Percentiles rank a stretch among this genome's conserved stretches.
phyloP scores from a whole-genome alignment of 92 coral and sea anemone genomes.

The Porites divaricata region DNA sequence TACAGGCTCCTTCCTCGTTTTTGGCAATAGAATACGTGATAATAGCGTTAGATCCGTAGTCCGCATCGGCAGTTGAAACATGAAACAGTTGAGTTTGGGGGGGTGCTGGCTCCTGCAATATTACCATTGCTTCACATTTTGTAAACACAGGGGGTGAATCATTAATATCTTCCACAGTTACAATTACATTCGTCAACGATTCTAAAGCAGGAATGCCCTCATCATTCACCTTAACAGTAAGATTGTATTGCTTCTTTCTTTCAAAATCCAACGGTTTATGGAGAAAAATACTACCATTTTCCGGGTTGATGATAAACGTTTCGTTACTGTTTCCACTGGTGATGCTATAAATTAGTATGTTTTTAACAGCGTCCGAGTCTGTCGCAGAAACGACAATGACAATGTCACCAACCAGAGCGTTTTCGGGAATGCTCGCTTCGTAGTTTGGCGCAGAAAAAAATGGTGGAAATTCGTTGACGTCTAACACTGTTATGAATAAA shows the following conservation, averaged over 20 bases:
- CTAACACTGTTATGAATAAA: conserved; percentile 19
- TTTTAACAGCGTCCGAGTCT: too few species aligned
- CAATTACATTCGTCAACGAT: conserved; percentile 16
- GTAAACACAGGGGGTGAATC: conserved; percentile 50
- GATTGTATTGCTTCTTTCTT: too few species aligned
- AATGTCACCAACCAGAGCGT: too few species aligned
- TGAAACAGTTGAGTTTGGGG: not conserved
- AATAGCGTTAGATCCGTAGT: not conserved
- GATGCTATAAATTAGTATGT: too few species aligned
- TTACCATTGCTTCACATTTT: not conserved
- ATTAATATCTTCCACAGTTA: conserved; percentile 48
- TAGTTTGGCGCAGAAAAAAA: too few species aligned
- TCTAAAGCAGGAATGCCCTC: conserved; percentile 27
- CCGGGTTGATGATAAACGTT: too few species aligned
- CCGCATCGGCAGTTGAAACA: not conserved
- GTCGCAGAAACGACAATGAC: too few species aligned
- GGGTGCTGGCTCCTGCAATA: not conserved
- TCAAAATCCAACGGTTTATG: too few species aligned
- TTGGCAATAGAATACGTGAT: not conserved
- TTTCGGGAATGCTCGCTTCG: too few species aligned
- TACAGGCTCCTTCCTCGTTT: not conserved
- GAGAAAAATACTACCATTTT: too few species aligned
- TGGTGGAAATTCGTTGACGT: not conserved
- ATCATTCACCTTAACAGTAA: too few species aligned
- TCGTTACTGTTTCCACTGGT: too few species aligned